Evolutionary conservation across 2,113 vertebrate species (phyloP).

Genomic region (Formicarius rufipectus): DNA sequence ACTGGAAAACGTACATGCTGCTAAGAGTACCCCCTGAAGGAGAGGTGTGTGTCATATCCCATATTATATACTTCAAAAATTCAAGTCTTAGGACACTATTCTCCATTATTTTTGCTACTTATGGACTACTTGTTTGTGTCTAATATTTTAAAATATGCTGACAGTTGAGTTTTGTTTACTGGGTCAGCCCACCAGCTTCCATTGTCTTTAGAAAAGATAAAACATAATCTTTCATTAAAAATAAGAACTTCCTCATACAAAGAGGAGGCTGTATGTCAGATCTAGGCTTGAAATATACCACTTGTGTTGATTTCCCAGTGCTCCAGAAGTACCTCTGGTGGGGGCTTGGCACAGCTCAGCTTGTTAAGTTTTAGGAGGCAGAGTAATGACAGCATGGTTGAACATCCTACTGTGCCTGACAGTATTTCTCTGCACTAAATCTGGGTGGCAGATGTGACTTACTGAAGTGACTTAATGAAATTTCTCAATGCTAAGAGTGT

Average conservation of each 20-base stretch:
- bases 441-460: slow-evolving; percentile 55
- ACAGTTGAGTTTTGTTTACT: slow-evolving; percentile 50
- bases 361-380: slow-evolving; percentile 31
- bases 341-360: slow-evolving; percentile 6
- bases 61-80: neutral
- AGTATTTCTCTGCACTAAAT: slow-evolving; percentile 25
- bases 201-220: slow-evolving; percentile 44
- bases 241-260: slow-evolving; percentile 34
- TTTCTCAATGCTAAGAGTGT: neutral
- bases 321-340: slow-evolving; percentile 1
- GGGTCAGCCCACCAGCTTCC: slow-evolving; percentile 3
- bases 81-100: neutral
- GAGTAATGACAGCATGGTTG: slow-evolving; percentile 45
- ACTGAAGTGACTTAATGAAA: slow-evolving; percentile 25
- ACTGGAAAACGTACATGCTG: neutral
- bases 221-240: neutral
- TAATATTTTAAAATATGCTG: slow-evolving; percentile 33
- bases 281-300: slow-evolving; percentile 4
- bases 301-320: slow-evolving; percentile 29
- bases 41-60: neutral
- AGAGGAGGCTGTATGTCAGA: slow-evolving; percentile 5
- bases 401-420: slow-evolving; percentile 30
- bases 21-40: neutral
- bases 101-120: slow-evolving; percentile 14
- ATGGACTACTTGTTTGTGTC: neutral